A percentile compares a stretch with the other conserved stretches of the same genome.
These are phyloP conservation scores for Kradibia gibbosae DNA, from an alignment of 1,140 invertebrate species.

Conservation along the genomic window DNA sequence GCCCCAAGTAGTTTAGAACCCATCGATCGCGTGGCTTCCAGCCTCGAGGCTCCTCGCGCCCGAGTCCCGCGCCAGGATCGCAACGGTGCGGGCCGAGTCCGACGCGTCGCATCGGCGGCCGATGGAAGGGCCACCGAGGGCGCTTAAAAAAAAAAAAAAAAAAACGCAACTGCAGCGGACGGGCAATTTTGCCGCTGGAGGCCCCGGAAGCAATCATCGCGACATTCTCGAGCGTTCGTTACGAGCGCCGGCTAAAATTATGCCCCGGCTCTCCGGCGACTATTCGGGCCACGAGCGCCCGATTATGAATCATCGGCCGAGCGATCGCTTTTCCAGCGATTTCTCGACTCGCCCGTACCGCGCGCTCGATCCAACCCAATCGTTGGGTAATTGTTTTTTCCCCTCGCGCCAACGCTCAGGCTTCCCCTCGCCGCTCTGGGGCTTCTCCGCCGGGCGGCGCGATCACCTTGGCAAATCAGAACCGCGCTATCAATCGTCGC, in stretches of 20 bases:
- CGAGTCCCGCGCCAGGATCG: too few relatives aligned
- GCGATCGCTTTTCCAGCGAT: slow-evolving; percentile 39
- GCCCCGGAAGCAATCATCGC: not conserved
- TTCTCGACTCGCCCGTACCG: slow-evolving; percentile 16
- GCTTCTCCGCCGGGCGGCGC: too few relatives aligned
- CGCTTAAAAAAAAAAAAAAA: too few relatives aligned
- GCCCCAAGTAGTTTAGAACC: too few relatives aligned
- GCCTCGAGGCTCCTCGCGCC: too few relatives aligned
- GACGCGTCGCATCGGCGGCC: too few relatives aligned
- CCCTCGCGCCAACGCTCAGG: slow-evolving; percentile 17
- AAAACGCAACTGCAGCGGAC: too few relatives aligned
- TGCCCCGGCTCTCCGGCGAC: not conserved
- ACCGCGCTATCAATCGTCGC: too few relatives aligned
- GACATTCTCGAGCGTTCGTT: slow-evolving; percentile 13
- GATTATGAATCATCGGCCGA: not conserved
- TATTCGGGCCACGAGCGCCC: not conserved
- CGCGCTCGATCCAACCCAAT: slow-evolving; percentile 29
- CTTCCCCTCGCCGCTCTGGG: not conserved
- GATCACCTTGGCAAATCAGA: too few relatives aligned
- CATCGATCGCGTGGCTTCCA: too few relatives aligned
- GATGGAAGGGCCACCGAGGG: too few relatives aligned
- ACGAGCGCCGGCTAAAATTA: not conserved
- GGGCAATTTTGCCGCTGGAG: not conserved
- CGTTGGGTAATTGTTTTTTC: slow-evolving; percentile 47
- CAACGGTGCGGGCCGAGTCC: too few relatives aligned